A percentile compares a stretch with the other conserved stretches of the same genome.
Conservation (phyloP, 1,140 invertebrate genomes). For the Lycorma delicatula region DNA sequence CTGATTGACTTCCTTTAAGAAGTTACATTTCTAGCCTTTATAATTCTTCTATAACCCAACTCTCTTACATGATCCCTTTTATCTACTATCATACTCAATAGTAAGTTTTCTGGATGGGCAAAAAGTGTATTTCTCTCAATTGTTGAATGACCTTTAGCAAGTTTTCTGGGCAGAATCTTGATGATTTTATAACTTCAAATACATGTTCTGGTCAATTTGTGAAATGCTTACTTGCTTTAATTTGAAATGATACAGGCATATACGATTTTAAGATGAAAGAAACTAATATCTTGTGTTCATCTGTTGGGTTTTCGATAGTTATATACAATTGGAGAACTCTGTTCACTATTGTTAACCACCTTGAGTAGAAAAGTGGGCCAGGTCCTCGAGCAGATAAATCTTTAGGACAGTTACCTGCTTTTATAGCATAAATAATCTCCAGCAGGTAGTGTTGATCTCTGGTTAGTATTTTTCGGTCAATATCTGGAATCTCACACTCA, state of each 20-base stretch:
- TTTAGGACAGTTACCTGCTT: constrained; percentile 15
- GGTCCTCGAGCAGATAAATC: constrained; percentile 22
- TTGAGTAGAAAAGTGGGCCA: constrained; percentile 22
- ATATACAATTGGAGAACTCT: constrained; percentile 23
- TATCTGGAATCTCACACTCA: constrained; percentile 17
- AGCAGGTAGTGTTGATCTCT: constrained; percentile 32
- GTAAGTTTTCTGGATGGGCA: constrained; percentile 28
- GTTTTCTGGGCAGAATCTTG: constrained; percentile 9
- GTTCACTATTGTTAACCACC: constrained; percentile 27
- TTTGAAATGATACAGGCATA: no score
- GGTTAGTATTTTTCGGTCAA: constrained; percentile 23
- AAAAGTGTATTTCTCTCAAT: constrained; percentile 31
- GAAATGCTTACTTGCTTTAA: constrained; percentile 9
- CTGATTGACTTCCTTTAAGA: constrained; percentile 9
- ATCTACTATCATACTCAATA: constrained; percentile 28
- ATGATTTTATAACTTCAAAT: constrained; percentile 16
- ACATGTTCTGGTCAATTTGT: constrained; percentile 18
- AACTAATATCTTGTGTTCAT: constrained; percentile 17
- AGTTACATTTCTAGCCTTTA: constrained; percentile 13
- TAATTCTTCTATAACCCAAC: constrained; percentile 16
- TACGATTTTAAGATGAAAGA: constrained; percentile 24
- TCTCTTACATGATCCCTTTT: constrained; percentile 20
- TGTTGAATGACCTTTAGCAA: constrained; percentile 25
- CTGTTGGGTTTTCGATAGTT: constrained; percentile 10
- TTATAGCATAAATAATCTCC: constrained; percentile 23